Base-by-base conservation (phyloP, 2,797 vertebrate species). In the Sternarchorhynchus goeldii region DNA sequence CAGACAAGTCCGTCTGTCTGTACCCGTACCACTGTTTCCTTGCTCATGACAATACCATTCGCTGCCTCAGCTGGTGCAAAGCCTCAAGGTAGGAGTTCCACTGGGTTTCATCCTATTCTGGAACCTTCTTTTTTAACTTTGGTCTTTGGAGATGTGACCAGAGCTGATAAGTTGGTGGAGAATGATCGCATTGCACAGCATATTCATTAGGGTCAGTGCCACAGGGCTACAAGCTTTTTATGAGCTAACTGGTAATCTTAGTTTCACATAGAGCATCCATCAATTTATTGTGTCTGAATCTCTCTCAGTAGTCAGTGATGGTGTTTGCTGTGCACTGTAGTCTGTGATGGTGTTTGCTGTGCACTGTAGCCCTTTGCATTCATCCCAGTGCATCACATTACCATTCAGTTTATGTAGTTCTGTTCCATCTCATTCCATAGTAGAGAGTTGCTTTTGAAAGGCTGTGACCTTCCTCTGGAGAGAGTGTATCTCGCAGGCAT, bases 51-150 rank as follows among this genome's bases (percentile, higher is more conserved):
- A 91, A 96, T 0, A 90, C 90, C 0, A 93, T 97, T 12, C 93
- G 95, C 59, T 91, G 92, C 71, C 90, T 99, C 21, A 89, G 92
- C 84, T 99, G 97, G 95, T 97, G 96, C 90, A 94, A 94, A 71
- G 95, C 94, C 0, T 93, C 95, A 85, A 95, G 95, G 97, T 99
- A 89, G 68, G 85, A 56, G 3, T 16, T 63, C 25, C 8, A 16
- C 14, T 62, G 59, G 5, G 21, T 53, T 50, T 29, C 17, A 6
- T 41, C 10, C 10, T 1, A 6, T 21, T 32, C 10, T 45, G 8
- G n/a, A 34, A 36, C 32, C 25, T 25, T 25, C 25, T 25, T 25
- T 25, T 25, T 25, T 25, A 25, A 25, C 25, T 25, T 25, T 1
- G 25, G 25, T 25, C 25, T 1, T 25, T 25, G 45, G 14, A 50